Conservation (phyloP, 1,140 invertebrate genomes). For the Drosophila dunni region DNA sequence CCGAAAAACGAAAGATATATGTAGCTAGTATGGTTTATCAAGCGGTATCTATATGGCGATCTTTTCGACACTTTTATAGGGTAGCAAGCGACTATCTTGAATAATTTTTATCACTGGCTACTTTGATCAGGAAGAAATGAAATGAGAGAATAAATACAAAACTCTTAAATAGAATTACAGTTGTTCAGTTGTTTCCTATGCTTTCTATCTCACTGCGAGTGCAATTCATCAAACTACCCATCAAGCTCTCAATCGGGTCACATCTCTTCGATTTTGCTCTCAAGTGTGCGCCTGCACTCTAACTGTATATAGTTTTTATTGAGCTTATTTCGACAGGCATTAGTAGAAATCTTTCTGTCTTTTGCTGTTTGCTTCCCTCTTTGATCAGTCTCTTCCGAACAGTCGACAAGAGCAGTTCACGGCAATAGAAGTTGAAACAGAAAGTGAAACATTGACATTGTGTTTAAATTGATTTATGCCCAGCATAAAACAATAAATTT, state of each 20-base stretch:
- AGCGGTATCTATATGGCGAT: slow-evolving; percentile 59
- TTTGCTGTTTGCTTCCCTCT: slow-evolving; percentile 37
- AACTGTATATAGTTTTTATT: slow-evolving; percentile 45
- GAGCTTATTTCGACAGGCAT: slow-evolving; percentile 61
- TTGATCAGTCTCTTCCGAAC: slow-evolving; percentile 38
- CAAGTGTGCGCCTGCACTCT: slow-evolving; percentile 22
- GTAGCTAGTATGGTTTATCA: slow-evolving; percentile 49
- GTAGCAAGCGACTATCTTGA: slow-evolving; percentile 25
- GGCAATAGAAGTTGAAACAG: background rate
- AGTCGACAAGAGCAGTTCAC: slow-evolving; percentile 28
- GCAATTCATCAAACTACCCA: slow-evolving; percentile 5
- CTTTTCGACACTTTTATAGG: slow-evolving; percentile 56
- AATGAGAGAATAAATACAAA: background rate
- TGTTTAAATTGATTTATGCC: slow-evolving; percentile 42
- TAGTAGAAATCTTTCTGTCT: slow-evolving; percentile 33
- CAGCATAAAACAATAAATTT: slow-evolving; percentile 22
- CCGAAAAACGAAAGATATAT: slow-evolving; percentile 55
- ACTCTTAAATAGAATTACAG: background rate
- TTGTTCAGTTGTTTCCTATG: background rate
- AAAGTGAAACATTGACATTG: background rate
- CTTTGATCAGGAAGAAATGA: slow-evolving; percentile 8
- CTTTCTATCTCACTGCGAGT: background rate
- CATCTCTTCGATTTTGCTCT: slow-evolving; percentile 29
- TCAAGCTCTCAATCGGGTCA: background rate
- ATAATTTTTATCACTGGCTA: slow-evolving; percentile 32